Evolutionary conservation across 2,888 invertebrate genomes (phyloP).

Genomic region (Acanthosepion esculentum): DNA sequence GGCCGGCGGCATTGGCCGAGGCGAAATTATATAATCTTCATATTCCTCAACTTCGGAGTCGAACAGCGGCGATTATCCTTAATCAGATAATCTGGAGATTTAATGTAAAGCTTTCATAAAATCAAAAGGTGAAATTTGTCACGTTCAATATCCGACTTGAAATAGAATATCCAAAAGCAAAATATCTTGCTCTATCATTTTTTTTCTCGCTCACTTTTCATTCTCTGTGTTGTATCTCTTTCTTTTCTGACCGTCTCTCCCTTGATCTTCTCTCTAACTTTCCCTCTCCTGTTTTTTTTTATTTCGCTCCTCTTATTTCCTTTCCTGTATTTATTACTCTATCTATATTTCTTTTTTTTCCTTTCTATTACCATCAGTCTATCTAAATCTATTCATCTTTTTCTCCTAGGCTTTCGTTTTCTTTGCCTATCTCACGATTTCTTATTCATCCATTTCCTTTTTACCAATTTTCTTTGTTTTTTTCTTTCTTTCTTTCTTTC

Average conservation of each 20-base stretch:
- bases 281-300: no score
- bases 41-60: not conserved
- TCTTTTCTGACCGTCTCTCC: no score
- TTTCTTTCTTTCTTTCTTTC: not conserved
- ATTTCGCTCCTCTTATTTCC: no score
- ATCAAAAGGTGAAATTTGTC: not conserved
- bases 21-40: not conserved
- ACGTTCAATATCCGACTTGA: not conserved
- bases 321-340: no score
- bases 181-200: no score
- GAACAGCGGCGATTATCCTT: not conserved
- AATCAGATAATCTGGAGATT: not conserved
- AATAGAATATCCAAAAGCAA: not conserved
- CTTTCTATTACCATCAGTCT: no score
- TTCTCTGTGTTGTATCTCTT: not conserved
- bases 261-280: no score
- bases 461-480: not conserved
- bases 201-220: no score
- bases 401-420: not conserved
- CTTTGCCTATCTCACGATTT: not conserved
- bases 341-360: no score
- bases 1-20: not conserved
- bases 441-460: not conserved
- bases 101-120: not conserved
- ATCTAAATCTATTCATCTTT: no score